Percentiles rank a stretch among this genome's conserved stretches.
phyloP scores from a whole-genome alignment of 2,888 invertebrate genomes.

The Drosophila algonquin region DNA sequence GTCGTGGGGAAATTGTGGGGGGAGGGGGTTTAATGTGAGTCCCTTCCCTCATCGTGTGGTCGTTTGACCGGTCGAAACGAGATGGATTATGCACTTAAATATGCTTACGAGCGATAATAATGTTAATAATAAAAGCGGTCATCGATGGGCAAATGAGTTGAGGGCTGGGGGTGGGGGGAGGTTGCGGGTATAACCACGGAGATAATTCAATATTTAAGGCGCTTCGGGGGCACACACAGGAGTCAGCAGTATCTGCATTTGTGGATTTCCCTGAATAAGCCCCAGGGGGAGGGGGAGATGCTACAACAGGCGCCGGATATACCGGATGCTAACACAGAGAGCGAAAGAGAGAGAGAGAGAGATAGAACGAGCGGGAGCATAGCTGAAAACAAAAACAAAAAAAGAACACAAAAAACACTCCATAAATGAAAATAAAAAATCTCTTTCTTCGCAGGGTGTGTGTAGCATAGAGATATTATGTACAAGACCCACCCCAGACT shows the following conservation, averaged over 20 bases:
- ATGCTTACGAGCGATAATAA: background rate
- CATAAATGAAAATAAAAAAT: background rate
- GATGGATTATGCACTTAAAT: background rate
- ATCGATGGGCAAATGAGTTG: background rate
- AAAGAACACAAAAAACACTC: conserved; percentile 1
- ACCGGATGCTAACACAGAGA: background rate
- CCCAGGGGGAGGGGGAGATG: too few species aligned
- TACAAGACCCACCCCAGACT: background rate
- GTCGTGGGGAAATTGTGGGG: background rate
- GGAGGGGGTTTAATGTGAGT: background rate
- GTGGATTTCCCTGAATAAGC: background rate
- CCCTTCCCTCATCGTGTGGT: background rate
- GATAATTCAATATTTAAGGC: background rate
- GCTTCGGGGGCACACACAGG: background rate
- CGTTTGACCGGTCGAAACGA: background rate
- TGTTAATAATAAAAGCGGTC: background rate
- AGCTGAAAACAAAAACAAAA: background rate
- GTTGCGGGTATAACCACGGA: background rate
- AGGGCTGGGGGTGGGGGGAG: too few species aligned
- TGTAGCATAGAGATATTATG: background rate
- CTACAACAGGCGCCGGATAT: background rate
- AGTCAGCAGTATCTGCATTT: background rate
- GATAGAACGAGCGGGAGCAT: background rate
- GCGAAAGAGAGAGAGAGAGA: background rate
- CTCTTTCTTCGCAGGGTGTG: too few species aligned